Base-by-base conservation (phyloP, 2,797 vertebrate genomes). In the Eidolon dupreanum region DNA sequence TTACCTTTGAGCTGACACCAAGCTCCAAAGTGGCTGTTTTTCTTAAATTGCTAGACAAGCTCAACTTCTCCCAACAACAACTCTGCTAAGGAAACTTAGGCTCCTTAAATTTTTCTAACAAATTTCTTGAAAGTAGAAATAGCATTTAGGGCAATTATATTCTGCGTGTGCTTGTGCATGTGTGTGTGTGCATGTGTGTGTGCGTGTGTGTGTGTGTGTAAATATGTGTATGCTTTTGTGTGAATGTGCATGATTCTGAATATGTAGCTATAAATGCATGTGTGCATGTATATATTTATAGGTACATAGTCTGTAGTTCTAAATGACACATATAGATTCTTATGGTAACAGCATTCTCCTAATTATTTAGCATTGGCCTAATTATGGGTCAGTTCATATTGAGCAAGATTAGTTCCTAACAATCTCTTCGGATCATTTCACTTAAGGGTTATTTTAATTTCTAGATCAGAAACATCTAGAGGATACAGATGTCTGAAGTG, bases 361-460 rank as follows among this genome's bases (percentile, higher is more conserved):
- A 91, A 90, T 96, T 94, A 83, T 53, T 97, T 97, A 49, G 49
- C 49, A 49, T 49, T 49, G 49, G 88, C n/a, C 43, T 90, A 65
- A 65, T 87, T 87, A 71, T 9, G 15, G 28, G 85, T 65, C 22
- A 1, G 20, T 96, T 96, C 92, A 84, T 31, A 43, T 26, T 33
- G 73, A 97, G 31, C 51, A 51, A 92, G 17, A 81, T 93, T 85
- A 61, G 8, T 88, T 88, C 4, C 49, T 78, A 89, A 46, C 16
- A 93, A 91, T 93, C 38, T 86, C 33, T 88, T 77, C 22, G 2
- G 15, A 59, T 94, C 10, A 53, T 92, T 95, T 93, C 17, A 92
- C 22, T 94, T 9, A 95, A 82, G 8, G 91, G 66, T 92, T 95
- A 84, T 53, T 96, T 97, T 92, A 96, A 93, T 85, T 79, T 81